These are phyloP conservation scores for Paraplagusia blochii DNA, from an alignment of 2,113 vertebrate genomes.

Conservation along the genomic window DNA sequence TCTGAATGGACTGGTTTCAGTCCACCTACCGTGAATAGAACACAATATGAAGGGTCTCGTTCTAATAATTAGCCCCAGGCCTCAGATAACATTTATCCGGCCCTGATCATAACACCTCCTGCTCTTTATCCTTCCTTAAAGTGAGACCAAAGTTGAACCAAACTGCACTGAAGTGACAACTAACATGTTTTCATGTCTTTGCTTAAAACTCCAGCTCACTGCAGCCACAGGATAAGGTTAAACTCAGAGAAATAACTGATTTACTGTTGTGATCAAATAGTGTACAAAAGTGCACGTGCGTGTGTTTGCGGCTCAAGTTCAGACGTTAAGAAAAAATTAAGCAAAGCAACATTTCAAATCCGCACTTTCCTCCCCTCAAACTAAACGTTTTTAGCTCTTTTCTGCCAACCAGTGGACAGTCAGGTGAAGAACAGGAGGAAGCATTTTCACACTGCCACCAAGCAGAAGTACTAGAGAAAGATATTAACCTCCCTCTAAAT, in stretches of 20 bases:
- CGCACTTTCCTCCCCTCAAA: background rate
- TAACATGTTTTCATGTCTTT: constrained; percentile 9
- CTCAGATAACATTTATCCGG: no score
- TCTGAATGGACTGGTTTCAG: no score
- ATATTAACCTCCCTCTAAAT: no score
- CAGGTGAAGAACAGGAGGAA: background rate
- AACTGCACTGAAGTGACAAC: constrained; percentile 8
- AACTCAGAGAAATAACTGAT: constrained; percentile 14
- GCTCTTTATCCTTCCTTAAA: constrained; percentile 35
- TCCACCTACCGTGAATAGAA: no score
- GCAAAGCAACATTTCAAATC: background rate
- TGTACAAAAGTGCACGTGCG: background rate
- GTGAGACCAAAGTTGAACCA: constrained; percentile 33
- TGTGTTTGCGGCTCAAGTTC: background rate
- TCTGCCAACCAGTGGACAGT: constrained; percentile 55
- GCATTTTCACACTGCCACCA: no score
- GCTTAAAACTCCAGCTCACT: constrained; percentile 27
- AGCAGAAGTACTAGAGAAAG: no score
- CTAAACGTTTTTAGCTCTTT: background rate
- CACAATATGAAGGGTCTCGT: no score
- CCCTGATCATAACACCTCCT: no score
- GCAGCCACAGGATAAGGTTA: background rate
- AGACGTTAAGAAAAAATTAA: background rate
- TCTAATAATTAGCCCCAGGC: no score
- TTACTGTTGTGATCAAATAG: background rate